Base-by-base conservation (phyloP, 2,888 invertebrate species). In the Therioaphis trifolii region DNA sequence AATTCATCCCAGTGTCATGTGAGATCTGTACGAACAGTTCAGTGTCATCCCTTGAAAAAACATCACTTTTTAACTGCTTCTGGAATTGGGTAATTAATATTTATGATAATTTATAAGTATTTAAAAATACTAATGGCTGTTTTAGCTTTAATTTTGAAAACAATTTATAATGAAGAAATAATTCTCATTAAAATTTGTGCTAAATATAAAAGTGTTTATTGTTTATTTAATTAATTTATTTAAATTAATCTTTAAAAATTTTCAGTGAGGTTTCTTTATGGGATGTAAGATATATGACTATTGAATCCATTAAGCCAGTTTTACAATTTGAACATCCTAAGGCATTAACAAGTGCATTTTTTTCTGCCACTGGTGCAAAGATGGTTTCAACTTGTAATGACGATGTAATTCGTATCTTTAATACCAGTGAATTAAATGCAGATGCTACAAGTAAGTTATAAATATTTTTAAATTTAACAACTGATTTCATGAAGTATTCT, bases 311-410 rank as follows among this genome's bases (percentile, higher is more conserved):
- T 46, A 78, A 84, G 21, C 85, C 86, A 35, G 84, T 86, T 63
- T 76, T 84, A 43, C 63, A 72, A 63, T 86, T 88, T 49, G 85
- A 85, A 43, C 86, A 86, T 58, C 55, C 86, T 12, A 87, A 86
- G 69, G 87, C 86, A 18, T 85, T 89, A 2, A 87, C 87, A 46
- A 88, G 89, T 85, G 89, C 89, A 1, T 89, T 89, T 85, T 90
- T 89, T 86, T 90, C 90, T 18, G 89, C 89, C 0, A 69, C 88
- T 35, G 90, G 90, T 27, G 87, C 87, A 46, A 87, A 87, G n/a
- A 87, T 89, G 27, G 86, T 90, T 1, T 87, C 89, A 14, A 88
- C 89, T 4, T 88, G 88, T 9, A 86, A 87, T 76, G 89, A 89
- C 85, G 87, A 90, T 84, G 86, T 86, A 49, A 84, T 90, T 18